Base-by-base conservation (phyloP, 2,113 vertebrate genomes). In the Erinaceus europaeus region DNA sequence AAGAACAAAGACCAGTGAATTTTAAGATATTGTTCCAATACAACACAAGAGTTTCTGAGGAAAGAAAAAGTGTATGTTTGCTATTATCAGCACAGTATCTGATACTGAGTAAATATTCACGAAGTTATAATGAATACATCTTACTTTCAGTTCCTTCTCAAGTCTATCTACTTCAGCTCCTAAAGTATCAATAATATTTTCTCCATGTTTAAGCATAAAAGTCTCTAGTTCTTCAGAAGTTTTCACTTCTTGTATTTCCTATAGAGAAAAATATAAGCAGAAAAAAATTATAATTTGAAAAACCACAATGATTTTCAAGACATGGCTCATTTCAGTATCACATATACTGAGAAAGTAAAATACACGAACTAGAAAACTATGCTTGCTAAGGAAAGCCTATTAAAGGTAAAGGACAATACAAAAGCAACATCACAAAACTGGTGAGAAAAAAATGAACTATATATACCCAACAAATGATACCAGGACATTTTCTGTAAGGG, bases 131-230 rank as follows among this genome's bases (percentile, higher is more conserved):
- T 15, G 15, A 92, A 67, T 52, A 53, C 23, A 50, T 67, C 95
- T 94, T 96, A 99, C 99, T 98, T 99, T 99, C 38, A 99, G 97
- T 94, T 99, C 99, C 92, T 98, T 99, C 96, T 99, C 99, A 88
- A 99, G 97, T 73, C 99, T 98, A 95, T 99, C 99, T 91, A 99
- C 99, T 96, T 99, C 99, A 15, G 98, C 98, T 92, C 99, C 99
- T 87, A 99, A 95, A 0, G 98, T 99, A 96, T 99, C 99, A 38
- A 99, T 98, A 67, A 99, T 99, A 96, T 99, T 99, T 96, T 99
- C 99, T 59, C 99, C 99, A 25, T 99, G 99, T 96, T 99, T 99
- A 93, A 99, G 97, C 99, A 99, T 99, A 92, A 99, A 99, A 77
- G 91, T 97, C 96, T 99, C 99, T 91, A 99, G 97, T 84, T 99